Evolutionary conservation across 37 sponge, comb jelly and placozoan species (phyloP), one percentile per base, ranked within the genome.

Genomic region (Amphimedon queenslandica): DNA sequence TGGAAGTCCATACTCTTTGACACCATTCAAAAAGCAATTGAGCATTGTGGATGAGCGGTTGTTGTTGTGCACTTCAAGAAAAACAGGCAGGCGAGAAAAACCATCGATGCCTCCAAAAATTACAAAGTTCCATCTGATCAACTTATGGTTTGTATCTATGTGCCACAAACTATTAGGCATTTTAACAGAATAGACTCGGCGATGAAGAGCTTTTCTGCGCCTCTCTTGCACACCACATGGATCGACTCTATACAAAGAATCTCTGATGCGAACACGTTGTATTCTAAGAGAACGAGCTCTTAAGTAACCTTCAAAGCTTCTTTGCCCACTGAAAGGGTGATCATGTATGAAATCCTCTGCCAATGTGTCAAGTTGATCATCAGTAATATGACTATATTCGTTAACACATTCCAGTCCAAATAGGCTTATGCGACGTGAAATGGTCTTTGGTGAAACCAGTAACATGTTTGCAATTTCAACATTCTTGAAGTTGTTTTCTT

Each of bases 121-220:
- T 13, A 60, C 28, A 60, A 60, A 25, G 5, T n/a, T 13, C 61
- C 61, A 60, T 6, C 61, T 11, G 28, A 67, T 77, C 28, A 77
- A 30, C 29, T 77, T 67, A 29, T 77, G 78, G 38, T 68, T 13
- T 18, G 51, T 53, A 67, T 77, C 78, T 21, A 66, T 67, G 53
- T 76, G 76, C 76, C 66, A 76, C 29, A 76, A 43, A 43, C 76
- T 76, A 40, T 76, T 76, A n/a, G 76, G 76, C 66, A 64, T 64
- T 24, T 34, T 30, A 27, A 76, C 76, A 67, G 36, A 24, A 53
- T 69, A 77, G 13, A n/a, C 40, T 41, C 78, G 40, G 25, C 78
- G 42, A 31, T 67, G 78, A 36, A 77, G 69, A 30, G 58, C 38
- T 18, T 35, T 55, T 43, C 69, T 66, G 8, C 63, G 67, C 30